A percentile compares a stretch with the other conserved stretches of the same genome.
phyloP scores from a whole-genome alignment of 2,797 vertebrate species.

The Fistularia tabacaria region DNA sequence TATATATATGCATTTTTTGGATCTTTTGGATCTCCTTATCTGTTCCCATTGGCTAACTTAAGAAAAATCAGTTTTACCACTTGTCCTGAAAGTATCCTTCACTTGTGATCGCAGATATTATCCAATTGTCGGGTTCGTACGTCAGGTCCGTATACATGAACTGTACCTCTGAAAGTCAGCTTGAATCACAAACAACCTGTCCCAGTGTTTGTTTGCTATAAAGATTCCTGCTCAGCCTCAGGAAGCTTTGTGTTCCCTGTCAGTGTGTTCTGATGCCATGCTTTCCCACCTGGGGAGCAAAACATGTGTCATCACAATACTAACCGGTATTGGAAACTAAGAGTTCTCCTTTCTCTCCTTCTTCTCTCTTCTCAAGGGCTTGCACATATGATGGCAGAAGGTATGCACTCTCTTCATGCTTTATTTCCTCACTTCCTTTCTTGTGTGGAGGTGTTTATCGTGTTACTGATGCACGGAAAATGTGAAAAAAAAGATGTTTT shows the following conservation, averaged over 20 bases:
- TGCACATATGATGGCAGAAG: slow-evolving; percentile 97
- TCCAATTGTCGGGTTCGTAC: no score
- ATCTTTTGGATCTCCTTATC: no score
- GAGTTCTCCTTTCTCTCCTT: slow-evolving; percentile 31
- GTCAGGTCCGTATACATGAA: no score
- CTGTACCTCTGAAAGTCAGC: no score
- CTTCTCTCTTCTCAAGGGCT: slow-evolving; percentile 79
- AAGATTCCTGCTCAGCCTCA: slow-evolving; percentile 4
- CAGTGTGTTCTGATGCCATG: slow-evolving; percentile 64
- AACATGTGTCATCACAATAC: slow-evolving; percentile 74
- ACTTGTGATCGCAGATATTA: no score
- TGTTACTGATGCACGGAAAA: slow-evolving; percentile 13
- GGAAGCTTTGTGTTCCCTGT: slow-evolving; percentile 54
- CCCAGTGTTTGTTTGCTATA: background rate
- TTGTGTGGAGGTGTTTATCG: slow-evolving; percentile 13
- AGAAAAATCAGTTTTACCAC: no score
- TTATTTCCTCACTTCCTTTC: slow-evolving; percentile 6
- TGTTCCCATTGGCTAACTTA: no score
- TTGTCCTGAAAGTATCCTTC: no score
- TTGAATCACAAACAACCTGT: no score
- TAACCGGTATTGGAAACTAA: slow-evolving; percentile 60
- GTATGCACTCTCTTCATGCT: slow-evolving; percentile 72
- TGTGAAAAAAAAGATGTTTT: background rate
- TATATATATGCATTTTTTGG: no score
- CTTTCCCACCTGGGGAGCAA: slow-evolving; percentile 49